phyloP scores from a whole-genome alignment of 2,888 invertebrate species.

The Allolobophora icterica region DNA sequence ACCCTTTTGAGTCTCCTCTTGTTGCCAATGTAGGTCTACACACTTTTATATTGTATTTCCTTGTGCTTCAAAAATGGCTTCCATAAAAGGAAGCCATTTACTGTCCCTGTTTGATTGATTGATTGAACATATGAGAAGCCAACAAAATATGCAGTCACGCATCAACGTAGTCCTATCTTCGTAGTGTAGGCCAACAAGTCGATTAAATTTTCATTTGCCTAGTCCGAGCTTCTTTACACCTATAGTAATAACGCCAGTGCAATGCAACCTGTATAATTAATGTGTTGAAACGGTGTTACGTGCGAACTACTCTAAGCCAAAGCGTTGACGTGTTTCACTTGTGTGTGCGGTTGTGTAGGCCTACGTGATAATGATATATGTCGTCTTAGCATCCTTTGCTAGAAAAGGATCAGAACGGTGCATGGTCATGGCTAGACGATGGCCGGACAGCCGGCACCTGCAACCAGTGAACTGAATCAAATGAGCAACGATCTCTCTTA shows the following conservation, averaged over 20 bases:
- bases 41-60: no score
- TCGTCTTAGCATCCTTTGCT: background rate
- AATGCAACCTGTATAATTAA: background rate
- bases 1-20: no score
- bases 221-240: background rate
- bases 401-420: background rate
- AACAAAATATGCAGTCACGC: no score
- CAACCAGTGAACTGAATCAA: background rate
- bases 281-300: background rate
- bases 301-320: background rate
- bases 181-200: no score
- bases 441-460: background rate
- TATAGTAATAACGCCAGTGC: background rate
- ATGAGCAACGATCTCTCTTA: background rate
- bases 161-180: no score
- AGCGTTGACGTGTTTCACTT: no score
- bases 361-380: background rate
- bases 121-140: no score
- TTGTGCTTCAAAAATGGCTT: no score
- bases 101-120: no score
- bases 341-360: background rate
- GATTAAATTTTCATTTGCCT: background rate
- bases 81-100: no score
- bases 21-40: no score
- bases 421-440: no score